Base-by-base conservation (phyloP, 1,140 invertebrate species). In the Helicoverpa armigera region DNA sequence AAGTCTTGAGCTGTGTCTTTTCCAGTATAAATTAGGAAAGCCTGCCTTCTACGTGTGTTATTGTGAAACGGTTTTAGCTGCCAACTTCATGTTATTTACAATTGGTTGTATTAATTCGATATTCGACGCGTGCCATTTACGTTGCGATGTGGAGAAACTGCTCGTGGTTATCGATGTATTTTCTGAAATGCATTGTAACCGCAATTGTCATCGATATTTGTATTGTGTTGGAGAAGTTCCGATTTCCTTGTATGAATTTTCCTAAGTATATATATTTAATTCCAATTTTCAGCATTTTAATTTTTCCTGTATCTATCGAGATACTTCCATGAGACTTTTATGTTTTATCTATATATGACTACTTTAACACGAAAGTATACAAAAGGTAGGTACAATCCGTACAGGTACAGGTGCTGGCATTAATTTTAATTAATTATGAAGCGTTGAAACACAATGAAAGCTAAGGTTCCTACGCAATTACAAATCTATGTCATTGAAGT, bases 31-130 rank as follows among this genome's bases (percentile, higher is more conserved):
- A 72, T 82, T 48, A 82, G 74, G 75, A 82, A 72, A 73, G 29
- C 31, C 29, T 58, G 63, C 60, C 72, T 74, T 74, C 11, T 63
- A 75, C 23, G 76, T 58, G 16, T 10, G 29, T 48, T 13, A 53
- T 85, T 82, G 77, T 54, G 79, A 85, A 85, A 81, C 35, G 53
- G 80, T 82, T 78, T 77, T 65, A 79, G 70, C 61, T 82, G 76
- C 81, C 83, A 85, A 80, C n/a, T 23, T 78, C 5, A 51, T 82
- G 73, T 75, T 18, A 53, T 70, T 61, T 75, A 75, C 73, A 75
- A 61, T 75, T 75, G 73, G 56, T 75, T 75, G 16, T 61, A 29
- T 75, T 75, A 75, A 75, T 75, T 31, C 56, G 73, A 61, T 75
- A 75, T 48, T 75, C 43, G 73, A 75, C 73, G 56, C 73, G 56